Evolutionary conservation across 2,888 invertebrate genomes (phyloP), one percentile per base, ranked within the genome.

Genomic region (Temnothorax rugatulus): DNA sequence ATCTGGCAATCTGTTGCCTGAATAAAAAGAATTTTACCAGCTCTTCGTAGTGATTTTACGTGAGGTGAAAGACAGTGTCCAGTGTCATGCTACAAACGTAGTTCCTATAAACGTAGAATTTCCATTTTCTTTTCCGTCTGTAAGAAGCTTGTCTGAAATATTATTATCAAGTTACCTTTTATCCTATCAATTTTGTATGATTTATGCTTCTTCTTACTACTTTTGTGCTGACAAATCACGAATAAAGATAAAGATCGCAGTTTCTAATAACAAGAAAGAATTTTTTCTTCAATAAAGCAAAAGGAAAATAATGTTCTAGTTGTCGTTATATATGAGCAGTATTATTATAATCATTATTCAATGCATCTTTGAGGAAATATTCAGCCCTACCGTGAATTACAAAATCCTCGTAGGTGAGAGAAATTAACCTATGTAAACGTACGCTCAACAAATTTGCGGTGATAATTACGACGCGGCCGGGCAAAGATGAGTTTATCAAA

Each of bases 401-500:
- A 50, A 52, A 66, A 79, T 73, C 11, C 71, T 73, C 25, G 29
- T 8, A 18, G 47, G 18, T 38, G 75, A 59, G 75, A 74, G 47
- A 81, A 75, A 81, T 75, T 41, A 71, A 47, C 18, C 11, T 44
- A 18, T 15, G 25, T 73, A 59, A 79, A 77, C 44, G 44, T 79
- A 18, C 18, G 21, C 25, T 47, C 34, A 47, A 81, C 25, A 75
- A 75, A 82, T 63, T 77, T 44, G 44, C 61, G 68, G 34, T 57
- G 41, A 66, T 66, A 82, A 82, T 81, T 81, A 47, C 69, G 44
- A 69, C 7, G 61, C 52, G 34, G 25, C 25, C 44, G 44, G 68
- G 59, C 66, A 44, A 9, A 47, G n/a, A 66, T 44, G 44, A 63
- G 47, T 75, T 63, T 69, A 81, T 79, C 73, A 64, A 85, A 83